phyloP scores from a whole-genome alignment of 2,113 vertebrate genomes.

The Macheiramphus alcinus region DNA sequence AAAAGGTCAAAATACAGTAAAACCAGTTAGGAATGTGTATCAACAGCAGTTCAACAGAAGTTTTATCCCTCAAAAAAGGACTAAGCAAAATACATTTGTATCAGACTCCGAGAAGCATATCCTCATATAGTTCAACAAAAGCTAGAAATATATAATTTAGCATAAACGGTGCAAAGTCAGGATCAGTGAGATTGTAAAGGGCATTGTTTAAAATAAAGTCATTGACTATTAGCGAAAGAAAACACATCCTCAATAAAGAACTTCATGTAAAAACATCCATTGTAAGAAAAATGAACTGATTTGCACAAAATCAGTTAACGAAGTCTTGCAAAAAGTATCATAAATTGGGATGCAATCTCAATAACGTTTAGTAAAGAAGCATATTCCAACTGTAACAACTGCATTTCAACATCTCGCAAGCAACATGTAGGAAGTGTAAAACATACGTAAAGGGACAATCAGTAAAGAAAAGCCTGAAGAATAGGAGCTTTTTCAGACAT shows the following conservation, averaged over 20 bases:
- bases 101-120: neutral
- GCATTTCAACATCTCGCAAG: neutral
- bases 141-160: neutral
- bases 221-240: neutral
- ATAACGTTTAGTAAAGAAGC: neutral
- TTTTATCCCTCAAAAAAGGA: neutral
- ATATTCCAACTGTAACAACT: neutral
- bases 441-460: neutral
- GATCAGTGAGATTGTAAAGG: neutral
- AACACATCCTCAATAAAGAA: neutral
- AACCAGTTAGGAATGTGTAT: neutral
- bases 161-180: neutral
- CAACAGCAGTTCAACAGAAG: neutral
- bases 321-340: neutral
- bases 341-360: neutral
- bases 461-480: neutral
- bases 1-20: neutral
- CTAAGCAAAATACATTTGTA: neutral
- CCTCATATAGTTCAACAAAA: neutral
- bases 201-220: neutral
- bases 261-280: neutral
- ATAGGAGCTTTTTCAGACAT: neutral
- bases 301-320: neutral
- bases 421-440: neutral
- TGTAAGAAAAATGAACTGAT: neutral